These are phyloP conservation scores for Eubasilissa regina DNA, from an alignment of 1,140 invertebrate species.

Conservation along the genomic window DNA sequence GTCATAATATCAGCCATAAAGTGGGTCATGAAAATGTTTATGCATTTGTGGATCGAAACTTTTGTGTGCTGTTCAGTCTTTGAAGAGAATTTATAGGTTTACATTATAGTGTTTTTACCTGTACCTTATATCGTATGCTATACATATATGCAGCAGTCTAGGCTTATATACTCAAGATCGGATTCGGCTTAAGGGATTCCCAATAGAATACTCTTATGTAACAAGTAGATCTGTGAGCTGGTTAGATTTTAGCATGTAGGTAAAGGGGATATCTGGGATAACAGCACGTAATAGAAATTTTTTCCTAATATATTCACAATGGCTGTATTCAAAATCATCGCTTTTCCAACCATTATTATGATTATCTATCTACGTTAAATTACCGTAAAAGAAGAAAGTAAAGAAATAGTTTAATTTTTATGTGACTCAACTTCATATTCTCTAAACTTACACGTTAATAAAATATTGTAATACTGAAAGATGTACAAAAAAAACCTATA, in stretches of 20 bases:
- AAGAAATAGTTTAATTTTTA: too few relatives aligned
- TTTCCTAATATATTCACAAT: too few relatives aligned
- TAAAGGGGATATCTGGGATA: conserved; percentile 2
- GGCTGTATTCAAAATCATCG: too few relatives aligned
- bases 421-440: too few relatives aligned
- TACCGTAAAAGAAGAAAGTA: too few relatives aligned
- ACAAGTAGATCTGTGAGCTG: conserved; percentile 5
- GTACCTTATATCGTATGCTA: too few relatives aligned
- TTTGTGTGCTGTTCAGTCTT: conserved; percentile 11
- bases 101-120: not conserved
- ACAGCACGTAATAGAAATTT: not conserved
- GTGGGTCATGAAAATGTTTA: conserved; percentile 22
- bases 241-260: not conserved
- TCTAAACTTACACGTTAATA: too few relatives aligned
- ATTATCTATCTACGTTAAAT: too few relatives aligned
- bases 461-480: too few relatives aligned
- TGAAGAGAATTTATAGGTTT: conserved; percentile 19
- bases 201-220: conserved; percentile 1
- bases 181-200: conserved; percentile 16
- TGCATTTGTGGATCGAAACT: conserved; percentile 14
- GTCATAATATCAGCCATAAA: conserved; percentile 9
- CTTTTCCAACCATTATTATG: too few relatives aligned
- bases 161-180: not conserved
- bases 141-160: not conserved
- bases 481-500: too few relatives aligned